Conservation (phyloP, 2,797 vertebrate species). For the Gorsachius magnificus region DNA sequence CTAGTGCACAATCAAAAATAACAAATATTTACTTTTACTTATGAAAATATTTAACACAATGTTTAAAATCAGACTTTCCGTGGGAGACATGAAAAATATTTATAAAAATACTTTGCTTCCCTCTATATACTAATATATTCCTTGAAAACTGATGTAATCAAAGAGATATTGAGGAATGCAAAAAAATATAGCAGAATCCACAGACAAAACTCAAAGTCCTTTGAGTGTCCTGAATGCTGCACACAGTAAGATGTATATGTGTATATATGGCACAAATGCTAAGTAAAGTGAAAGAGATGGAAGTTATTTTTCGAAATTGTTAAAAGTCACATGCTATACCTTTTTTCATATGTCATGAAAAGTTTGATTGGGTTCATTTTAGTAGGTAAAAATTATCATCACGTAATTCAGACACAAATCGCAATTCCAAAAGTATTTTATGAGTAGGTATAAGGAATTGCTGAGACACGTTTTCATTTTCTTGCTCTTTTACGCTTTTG, state of each 20-base stretch:
- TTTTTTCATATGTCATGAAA: not conserved
- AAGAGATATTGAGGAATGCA: not conserved
- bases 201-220: not conserved
- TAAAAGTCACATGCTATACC: not conserved
- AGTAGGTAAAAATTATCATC: not conserved
- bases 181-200: not conserved
- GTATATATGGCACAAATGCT: not conserved
- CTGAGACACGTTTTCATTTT: not conserved
- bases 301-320: not conserved
- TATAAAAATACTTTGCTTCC: not conserved
- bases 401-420: not conserved
- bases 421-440: not conserved
- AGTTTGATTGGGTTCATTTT: not conserved
- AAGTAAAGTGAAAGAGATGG: not conserved
- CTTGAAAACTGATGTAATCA: not conserved
- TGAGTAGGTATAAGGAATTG: not conserved
- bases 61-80: not conserved
- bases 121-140: not conserved
- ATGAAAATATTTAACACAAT: not conserved
- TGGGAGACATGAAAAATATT: not conserved
- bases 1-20: not conserved
- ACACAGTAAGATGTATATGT: not conserved
- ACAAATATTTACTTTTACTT: not conserved
- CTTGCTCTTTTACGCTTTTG: not conserved
- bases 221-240: not conserved